Evolutionary conservation across 2,888 invertebrate species (phyloP).

Genomic region (Dryomyza anilis): DNA sequence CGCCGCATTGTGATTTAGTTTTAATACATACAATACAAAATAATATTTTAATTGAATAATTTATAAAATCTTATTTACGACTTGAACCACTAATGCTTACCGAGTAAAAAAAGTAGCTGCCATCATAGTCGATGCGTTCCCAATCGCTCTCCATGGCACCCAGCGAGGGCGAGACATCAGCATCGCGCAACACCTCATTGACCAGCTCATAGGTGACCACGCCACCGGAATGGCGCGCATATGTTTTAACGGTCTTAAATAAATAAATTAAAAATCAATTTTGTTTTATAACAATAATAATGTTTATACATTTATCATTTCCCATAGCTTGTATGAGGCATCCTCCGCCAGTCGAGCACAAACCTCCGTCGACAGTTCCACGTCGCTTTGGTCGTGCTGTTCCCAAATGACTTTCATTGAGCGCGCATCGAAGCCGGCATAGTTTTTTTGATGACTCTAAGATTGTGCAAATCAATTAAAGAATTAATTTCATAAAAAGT

Average conservation of each 20-base stretch:
- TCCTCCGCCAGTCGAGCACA: slow-evolving; percentile 58
- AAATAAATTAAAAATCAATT: no score
- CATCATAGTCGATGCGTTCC: slow-evolving; percentile 59
- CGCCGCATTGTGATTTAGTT: no score
- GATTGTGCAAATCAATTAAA: slow-evolving; percentile 9
- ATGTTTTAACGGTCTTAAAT: slow-evolving; percentile 59
- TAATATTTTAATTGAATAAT: no score
- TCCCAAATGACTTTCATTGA: slow-evolving; percentile 61
- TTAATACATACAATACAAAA: no score
- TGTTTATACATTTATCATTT: slow-evolving; percentile 55
- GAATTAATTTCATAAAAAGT: not conserved
- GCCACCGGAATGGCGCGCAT: slow-evolving; percentile 58
- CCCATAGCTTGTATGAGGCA: slow-evolving; percentile 60
- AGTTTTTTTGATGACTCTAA: slow-evolving; percentile 50
- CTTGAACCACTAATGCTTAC: slow-evolving; percentile 36
- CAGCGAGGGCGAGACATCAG: slow-evolving; percentile 57
- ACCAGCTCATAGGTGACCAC: slow-evolving; percentile 56
- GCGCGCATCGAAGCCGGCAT: slow-evolving; percentile 55
- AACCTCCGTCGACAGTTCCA: slow-evolving; percentile 55
- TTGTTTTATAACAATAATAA: no score
- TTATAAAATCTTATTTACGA: no score
- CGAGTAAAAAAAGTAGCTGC: slow-evolving; percentile 55
- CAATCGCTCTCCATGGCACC: slow-evolving; percentile 58
- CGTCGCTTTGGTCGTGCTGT: slow-evolving; percentile 58
- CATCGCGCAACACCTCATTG: slow-evolving; percentile 59